Base-by-base conservation (phyloP, 2,113 vertebrate species). In the Cyprinodon brontotheroides region DNA sequence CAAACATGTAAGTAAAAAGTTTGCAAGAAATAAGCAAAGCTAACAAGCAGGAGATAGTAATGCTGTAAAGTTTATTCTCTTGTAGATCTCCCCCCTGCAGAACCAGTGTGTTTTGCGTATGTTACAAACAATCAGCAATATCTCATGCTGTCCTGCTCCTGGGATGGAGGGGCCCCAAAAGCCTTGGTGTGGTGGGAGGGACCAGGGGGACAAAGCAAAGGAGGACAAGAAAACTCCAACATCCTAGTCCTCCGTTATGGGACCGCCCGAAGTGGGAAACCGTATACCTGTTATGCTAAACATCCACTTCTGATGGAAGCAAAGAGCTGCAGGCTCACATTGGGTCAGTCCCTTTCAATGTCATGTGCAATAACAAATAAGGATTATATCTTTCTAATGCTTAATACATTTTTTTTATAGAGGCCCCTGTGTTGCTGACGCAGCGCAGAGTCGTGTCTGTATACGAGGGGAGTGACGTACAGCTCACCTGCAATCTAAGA, bases 71-170 rank as follows among this genome's bases (percentile, higher is more conserved):
- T 57, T n/a, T n/a, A 57, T 36, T 41, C 37, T 67, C 10, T 59
- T 50, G 43, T 70, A 95, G 97, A 94, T 93, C 64, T 95, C 15
- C 96, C 96, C 0, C 76, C 79, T 0, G 83, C 86, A 60, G 92
- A 93, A 50, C 96, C 95, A 1, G 78, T 75, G 40, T 98, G 98
- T 80, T 72, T 71, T 4, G 95, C 93, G 0, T 89, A 92, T 0
- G 93, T 94, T 45, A 96, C 95, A 0, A 83, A 89, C 53, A 92
- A 89, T 11, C 93, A 92, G 8, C 91, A 94, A 66, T 94, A 92
- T n/a, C 83, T 97, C 89, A 94, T 93, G 94, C 83, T 98, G 71
- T 95, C 92, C 70, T 98, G 96, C 69, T 88, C 89, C 48, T 97
- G 97, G 97, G 92, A 92, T 0, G 95, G 97, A 5, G 96, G 97